phyloP scores from a whole-genome alignment of 2,888 invertebrate genomes.

The Mesorhabditis belari region DNA sequence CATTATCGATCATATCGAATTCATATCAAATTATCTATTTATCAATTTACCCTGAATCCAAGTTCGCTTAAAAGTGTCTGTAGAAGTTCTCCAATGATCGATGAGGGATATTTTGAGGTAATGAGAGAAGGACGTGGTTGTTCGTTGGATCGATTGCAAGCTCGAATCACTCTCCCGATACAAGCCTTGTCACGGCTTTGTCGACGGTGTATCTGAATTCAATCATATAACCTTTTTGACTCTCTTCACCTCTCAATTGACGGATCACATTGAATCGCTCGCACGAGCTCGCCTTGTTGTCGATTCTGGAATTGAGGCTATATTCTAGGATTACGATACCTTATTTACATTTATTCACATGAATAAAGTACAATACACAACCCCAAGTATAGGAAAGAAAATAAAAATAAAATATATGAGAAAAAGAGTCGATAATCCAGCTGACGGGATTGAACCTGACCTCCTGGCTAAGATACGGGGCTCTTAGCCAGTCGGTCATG shows the following conservation, averaged over 20 bases:
- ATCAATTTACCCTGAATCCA: conserved; percentile 8
- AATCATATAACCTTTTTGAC: conserved; percentile 46
- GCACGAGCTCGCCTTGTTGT: conserved; percentile 51
- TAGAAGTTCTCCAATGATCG: conserved; percentile 53
- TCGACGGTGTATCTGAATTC: conserved; percentile 53
- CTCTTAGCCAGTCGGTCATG: too few relatives aligned
- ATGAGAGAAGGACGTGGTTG: conserved; percentile 54
- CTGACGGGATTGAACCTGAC: too few relatives aligned
- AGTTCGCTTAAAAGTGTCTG: conserved; percentile 38
- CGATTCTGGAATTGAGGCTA: conserved; percentile 40
- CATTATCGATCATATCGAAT: too few relatives aligned
- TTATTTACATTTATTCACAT: background rate
- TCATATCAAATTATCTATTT: background rate
- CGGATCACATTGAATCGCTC: conserved; percentile 57
- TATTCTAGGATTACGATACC: background rate
- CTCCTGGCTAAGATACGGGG: too few relatives aligned
- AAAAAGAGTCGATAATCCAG: too few relatives aligned
- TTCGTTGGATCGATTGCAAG: conserved; percentile 57
- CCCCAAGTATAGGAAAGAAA: too few relatives aligned
- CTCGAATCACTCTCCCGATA: conserved; percentile 58
- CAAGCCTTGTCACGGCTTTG: conserved; percentile 57
- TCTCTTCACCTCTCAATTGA: conserved; percentile 55
- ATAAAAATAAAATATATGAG: too few relatives aligned
- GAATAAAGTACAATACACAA: background rate
- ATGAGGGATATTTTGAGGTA: conserved; percentile 47